Evolutionary conservation across 2,113 vertebrate species (phyloP).

Genomic region (Lagopus muta): DNA sequence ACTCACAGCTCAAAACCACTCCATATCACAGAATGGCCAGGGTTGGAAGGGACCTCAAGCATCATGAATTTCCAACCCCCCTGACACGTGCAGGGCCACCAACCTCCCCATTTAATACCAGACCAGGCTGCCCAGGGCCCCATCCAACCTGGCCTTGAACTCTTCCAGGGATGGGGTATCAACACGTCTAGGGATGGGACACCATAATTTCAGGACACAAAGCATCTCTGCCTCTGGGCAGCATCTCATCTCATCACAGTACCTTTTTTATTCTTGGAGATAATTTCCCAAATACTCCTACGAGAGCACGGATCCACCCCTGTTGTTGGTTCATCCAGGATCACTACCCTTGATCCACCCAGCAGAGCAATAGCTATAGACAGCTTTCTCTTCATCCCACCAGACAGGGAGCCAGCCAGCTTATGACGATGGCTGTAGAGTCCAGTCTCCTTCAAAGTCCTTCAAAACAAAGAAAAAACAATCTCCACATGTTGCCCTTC

Average conservation of each 20-base stretch:
- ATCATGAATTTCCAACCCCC: too few relatives aligned
- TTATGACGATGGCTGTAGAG: conserved; percentile 93
- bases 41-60: too few relatives aligned
- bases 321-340: conserved; percentile 96
- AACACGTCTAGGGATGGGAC: too few relatives aligned
- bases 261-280: conserved; percentile 94
- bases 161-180: too few relatives aligned
- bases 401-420: conserved; percentile 88
- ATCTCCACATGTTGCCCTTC: neutral
- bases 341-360: conserved; percentile 93
- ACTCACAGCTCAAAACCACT: neutral
- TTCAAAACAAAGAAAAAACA: conserved; percentile 66
- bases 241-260: neutral
- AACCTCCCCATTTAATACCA: too few relatives aligned
- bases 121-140: too few relatives aligned
- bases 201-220: neutral
- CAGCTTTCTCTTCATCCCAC: conserved; percentile 97
- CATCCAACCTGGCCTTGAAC: too few relatives aligned
- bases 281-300: conserved; percentile 96
- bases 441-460: conserved; percentile 91
- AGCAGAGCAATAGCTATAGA: conserved; percentile 98
- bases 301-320: conserved; percentile 97
- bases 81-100: too few relatives aligned
- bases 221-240: neutral
- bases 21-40: too few relatives aligned